Base-by-base conservation (phyloP, 2,888 invertebrate genomes). In the Apamea sordens region DNA sequence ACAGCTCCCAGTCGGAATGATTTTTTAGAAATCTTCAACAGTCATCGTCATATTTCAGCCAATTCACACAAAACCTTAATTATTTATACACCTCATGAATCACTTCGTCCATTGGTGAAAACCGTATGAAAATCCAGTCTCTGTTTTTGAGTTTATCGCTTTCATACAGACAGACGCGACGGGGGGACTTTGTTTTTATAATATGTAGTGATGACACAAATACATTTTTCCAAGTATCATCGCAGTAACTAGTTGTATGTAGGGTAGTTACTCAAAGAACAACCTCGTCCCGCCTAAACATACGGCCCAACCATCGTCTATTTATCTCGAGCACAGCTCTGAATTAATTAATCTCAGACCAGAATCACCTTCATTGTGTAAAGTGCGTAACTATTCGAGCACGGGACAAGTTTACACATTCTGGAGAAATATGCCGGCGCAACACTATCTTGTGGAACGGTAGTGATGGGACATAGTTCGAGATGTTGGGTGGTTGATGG, bases 311-410 rank as follows among this genome's bases (percentile, higher is more conserved):
- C 69, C 61, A 21, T 68, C 83, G 72, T 78, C 72, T 87, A 86
- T 89, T 86, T 88, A 89, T 86, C 88, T 85, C 72, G 44, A 53
- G 85, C 64, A 80, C 76, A 76, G 82, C 77, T 83, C 81, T 83
- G 87, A 89, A 90, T 90, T 90, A 90, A 90, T 90, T 89, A 90
- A 90, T 90, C 86, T 86, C 65, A 75, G 77, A 84, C 78, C 82
- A 85, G 85, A 87, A 89, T 87, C 90, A 90, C 90, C 88, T 85
- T 89, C 87, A 86, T 89, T 89, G 90, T 89, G 80, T 86, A 73
- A 83, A 88, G 84, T 89, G 85, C 89, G 90, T 90, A 89, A 89
- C 90, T 90, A 90, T 87, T 87, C 80, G 79, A 84, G 84, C 68
- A 64, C 79, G 82, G 77, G 83, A 84, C 87, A 88, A 90, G 89